Percentiles rank a stretch among this genome's conserved stretches.
Evolutionary conservation across 2,888 invertebrate species (phyloP).

Genomic region (Pristionchus mayeri): DNA sequence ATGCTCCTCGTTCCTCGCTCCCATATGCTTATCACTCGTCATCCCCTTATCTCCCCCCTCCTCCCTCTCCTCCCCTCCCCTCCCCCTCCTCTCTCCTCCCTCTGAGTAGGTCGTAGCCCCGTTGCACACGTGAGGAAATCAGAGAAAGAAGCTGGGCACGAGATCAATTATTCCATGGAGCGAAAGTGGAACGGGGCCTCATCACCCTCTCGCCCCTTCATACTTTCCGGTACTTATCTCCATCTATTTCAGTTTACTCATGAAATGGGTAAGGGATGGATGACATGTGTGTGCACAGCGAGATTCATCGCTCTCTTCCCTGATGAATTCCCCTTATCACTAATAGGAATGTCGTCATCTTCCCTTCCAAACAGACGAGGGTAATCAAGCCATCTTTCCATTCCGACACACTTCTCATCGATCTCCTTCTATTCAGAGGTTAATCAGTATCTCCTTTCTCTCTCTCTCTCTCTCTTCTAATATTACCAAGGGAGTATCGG

Average conservation of each 20-base stretch:
- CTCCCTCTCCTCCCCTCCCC: neutral
- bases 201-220: no score
- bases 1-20: neutral
- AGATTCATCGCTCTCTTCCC: neutral
- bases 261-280: neutral
- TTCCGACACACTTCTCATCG: no score
- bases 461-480: no score
- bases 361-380: constrained; percentile 10
- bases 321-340: neutral
- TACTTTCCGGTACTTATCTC: neutral
- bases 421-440: no score
- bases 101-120: neutral
- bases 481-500: no score
- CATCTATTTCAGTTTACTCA: neutral
- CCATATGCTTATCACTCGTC: constrained; percentile 38
- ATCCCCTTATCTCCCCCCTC: neutral
- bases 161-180: constrained; percentile 5
- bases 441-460: no score
- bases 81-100: neutral
- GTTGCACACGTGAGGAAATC: constrained; percentile 1
- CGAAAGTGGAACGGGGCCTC: no score
- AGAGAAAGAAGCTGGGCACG: neutral
- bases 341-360: neutral
- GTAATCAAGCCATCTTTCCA: neutral
- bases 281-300: no score